Evolutionary conservation across 2,888 invertebrate genomes (phyloP).

Genomic region (Siphlonurus alternatus): DNA sequence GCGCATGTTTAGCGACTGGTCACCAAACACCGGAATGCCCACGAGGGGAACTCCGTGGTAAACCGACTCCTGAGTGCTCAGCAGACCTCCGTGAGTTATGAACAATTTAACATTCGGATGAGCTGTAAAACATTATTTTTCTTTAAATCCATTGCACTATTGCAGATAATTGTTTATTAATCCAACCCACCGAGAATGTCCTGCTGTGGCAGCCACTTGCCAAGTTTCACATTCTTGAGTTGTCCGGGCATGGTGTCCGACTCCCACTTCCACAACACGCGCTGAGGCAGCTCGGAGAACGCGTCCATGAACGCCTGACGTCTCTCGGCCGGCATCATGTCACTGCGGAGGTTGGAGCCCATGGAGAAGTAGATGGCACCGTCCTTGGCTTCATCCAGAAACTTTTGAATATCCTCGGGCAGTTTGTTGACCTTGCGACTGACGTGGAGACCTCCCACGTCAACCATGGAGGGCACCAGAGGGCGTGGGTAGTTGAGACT

Average conservation of each 20-base stretch:
- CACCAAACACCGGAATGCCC: conserved; percentile 16
- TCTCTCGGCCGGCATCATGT: conserved; percentile 34
- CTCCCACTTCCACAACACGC: conserved; percentile 37
- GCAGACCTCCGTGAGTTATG: conserved; percentile 27
- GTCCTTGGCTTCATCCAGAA: conserved; percentile 30
- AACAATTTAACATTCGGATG: conserved; percentile 23
- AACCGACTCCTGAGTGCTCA: conserved; percentile 25
- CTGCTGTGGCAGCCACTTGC: conserved; percentile 9
- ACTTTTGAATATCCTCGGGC: conserved; percentile 24
- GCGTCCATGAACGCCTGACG: conserved; percentile 31
- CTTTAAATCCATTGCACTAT: too few species aligned
- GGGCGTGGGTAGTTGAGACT: conserved; percentile 22
- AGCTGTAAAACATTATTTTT: conserved; percentile 7
- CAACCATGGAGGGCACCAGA: conserved; percentile 25
- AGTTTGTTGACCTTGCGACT: conserved; percentile 11
- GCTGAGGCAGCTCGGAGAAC: conserved; percentile 33
- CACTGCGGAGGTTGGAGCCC: conserved; percentile 33
- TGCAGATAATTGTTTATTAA: neutral
- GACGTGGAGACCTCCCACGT: conserved; percentile 28
- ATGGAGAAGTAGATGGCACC: conserved; percentile 42
- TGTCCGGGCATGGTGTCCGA: conserved; percentile 26
- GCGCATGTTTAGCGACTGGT: conserved; percentile 16
- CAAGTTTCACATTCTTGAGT: conserved; percentile 2
- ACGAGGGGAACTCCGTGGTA: conserved; percentile 26
- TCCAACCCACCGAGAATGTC: conserved; percentile 4